These are phyloP conservation scores for Xylophagus ater DNA, from an alignment of 2,888 invertebrate species.

Conservation along the genomic window DNA sequence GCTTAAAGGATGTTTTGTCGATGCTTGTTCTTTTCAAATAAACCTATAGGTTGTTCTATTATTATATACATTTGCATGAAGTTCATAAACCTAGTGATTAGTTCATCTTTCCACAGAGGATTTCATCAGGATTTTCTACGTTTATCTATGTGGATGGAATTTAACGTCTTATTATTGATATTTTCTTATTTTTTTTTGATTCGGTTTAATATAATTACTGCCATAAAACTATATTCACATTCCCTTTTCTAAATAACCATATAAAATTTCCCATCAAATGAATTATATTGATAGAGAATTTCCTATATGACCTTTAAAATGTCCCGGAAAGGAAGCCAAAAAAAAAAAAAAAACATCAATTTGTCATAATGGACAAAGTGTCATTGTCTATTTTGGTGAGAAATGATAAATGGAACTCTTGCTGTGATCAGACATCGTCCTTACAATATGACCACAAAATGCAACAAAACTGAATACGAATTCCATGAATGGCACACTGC, in stretches of 20 bases:
- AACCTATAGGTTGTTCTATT: too few relatives aligned
- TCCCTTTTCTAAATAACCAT: neutral
- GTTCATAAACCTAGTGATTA: too few relatives aligned
- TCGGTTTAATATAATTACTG: too few relatives aligned
- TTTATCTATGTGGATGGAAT: too few relatives aligned
- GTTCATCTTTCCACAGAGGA: too few relatives aligned
- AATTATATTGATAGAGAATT: too few relatives aligned
- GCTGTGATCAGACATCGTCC: conserved; percentile 16
- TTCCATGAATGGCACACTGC: conserved; percentile 4
- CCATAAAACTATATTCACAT: conserved; percentile 2
- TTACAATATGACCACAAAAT: conserved; percentile 17
- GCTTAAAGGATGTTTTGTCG: too few relatives aligned
- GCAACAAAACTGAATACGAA: conserved; percentile 10
- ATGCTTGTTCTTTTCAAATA: too few relatives aligned
- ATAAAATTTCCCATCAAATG: conserved; percentile 5
- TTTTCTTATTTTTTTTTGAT: too few relatives aligned
- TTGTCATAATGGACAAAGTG: conserved; percentile 16
- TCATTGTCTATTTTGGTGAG: conserved; percentile 6
- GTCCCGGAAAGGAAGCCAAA: conserved; percentile 3
- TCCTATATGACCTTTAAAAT: neutral
- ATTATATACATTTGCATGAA: too few relatives aligned
- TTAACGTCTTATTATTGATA: too few relatives aligned
- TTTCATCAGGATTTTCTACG: too few relatives aligned
- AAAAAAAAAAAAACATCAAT: conserved; percentile 10
- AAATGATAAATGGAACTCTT: conserved; percentile 15